Percentiles rank a stretch among this genome's conserved stretches.
phyloP scores from a whole-genome alignment of 1,140 invertebrate genomes.

The Branchinecta lindahli region DNA sequence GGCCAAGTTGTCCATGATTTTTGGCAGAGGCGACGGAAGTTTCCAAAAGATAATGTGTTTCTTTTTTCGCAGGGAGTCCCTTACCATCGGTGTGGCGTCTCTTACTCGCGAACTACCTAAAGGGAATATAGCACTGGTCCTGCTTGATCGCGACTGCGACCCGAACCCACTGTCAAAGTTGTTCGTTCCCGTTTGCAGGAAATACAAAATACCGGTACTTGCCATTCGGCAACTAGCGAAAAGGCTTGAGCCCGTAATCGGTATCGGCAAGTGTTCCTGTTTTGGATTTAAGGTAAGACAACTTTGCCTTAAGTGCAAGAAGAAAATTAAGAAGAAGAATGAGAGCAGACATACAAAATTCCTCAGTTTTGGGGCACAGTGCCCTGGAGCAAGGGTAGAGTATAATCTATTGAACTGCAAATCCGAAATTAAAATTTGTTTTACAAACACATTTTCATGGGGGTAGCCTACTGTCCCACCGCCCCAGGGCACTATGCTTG shows the following conservation, averaged over 20 bases:
- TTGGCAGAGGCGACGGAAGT: no score
- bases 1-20: no score
- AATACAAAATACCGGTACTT: background rate
- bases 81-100: background rate
- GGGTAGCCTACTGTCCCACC: no score
- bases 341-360: no score
- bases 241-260: background rate
- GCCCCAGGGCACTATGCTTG: no score
- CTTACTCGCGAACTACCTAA: background rate
- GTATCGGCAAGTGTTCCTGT: background rate
- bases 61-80: background rate
- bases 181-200: background rate
- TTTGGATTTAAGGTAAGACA: background rate
- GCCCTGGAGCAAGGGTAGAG: no score
- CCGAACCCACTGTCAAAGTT: background rate
- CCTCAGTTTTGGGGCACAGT: no score
- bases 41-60: background rate
- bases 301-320: background rate
- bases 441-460: no score
- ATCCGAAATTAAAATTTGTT: no score
- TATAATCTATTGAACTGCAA: no score
- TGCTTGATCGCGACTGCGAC: background rate
- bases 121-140: background rate
- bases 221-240: background rate
- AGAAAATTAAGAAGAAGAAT: no score